Percentiles rank a stretch among this genome's conserved stretches.
Conservation (phyloP, 2,797 vertebrate species). For the Uromys caudimaculatus region DNA sequence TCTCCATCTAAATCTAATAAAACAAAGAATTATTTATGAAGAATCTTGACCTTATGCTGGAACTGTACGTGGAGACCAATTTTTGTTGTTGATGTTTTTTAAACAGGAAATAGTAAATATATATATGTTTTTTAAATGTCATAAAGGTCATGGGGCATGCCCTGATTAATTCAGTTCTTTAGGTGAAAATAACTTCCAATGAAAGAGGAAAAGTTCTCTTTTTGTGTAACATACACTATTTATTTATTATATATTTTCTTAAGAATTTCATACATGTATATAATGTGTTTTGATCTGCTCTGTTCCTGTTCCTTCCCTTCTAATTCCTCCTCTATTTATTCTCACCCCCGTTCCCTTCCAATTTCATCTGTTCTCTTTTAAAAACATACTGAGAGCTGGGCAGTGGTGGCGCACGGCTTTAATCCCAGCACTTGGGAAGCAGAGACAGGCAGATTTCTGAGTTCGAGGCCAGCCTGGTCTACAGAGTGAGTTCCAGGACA, state of each 20-base stretch:
- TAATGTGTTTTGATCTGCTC: background rate
- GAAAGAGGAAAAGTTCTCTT: background rate
- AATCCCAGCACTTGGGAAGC: no score
- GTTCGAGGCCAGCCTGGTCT: no score
- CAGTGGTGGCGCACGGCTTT: no score
- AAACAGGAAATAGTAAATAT: background rate
- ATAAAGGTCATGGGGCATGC: background rate
- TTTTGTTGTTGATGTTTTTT: background rate
- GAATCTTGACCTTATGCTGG: background rate
- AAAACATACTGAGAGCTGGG: background rate
- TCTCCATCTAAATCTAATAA: constrained; percentile 8
- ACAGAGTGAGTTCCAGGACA: no score
- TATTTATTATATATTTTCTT: background rate
- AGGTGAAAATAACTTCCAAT: constrained; percentile 10
- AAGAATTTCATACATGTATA: background rate
- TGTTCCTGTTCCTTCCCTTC: background rate
- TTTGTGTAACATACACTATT: background rate
- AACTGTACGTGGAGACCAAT: background rate
- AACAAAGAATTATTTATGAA: constrained; percentile 32
- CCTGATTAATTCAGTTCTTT: background rate
- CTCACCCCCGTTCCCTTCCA: background rate
- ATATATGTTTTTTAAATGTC: background rate
- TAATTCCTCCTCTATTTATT: background rate
- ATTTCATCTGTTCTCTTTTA: background rate
- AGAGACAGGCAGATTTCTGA: no score